Evolutionary conservation across 1,140 invertebrate species (phyloP), one percentile per base, ranked within the genome.

Genomic region (Dreissena rostriformis): DNA sequence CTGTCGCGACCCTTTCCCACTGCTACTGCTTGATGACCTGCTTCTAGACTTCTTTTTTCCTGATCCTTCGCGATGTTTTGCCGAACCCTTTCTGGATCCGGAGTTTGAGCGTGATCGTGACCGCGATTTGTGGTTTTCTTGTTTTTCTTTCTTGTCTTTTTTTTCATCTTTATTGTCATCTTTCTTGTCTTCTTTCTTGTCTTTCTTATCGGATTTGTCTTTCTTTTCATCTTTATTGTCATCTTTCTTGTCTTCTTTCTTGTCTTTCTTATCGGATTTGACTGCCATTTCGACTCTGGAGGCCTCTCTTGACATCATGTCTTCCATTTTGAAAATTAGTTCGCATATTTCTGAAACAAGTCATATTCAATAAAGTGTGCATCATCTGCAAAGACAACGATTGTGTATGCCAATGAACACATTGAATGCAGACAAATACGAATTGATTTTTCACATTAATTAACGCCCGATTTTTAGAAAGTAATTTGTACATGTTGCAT

Each of bases 311-410:
- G 57, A 61, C 57, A 61, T 61, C 39, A 39, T 0, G 0, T 29
- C 57, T n/a, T 76, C 74, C 8, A 65, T 63, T 17, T 51, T 14
- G 74, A 49, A 76, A 14, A 76, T 39, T 19, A 76, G 14, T n/a
- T 76, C 28, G 49, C 10, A n/a, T 11, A 76, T 15, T 75, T 75
- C 73, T 75, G 73, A 22, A 75, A 75, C 14, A 26, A 39, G 53
- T n/a, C 19, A 63, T 63, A n/a, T 63, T 63, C 19, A n/a, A 63
- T n/a, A 63, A 4, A 39, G 8, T 39, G 8, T 39, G 2, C 8
- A 39, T 39, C 2, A 39, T 39, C 2, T 39, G 39, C 8, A 39
- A 39, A 39, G 39, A 39, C 39, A 39, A 39, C 39, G 39, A 39
- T 39, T 39, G 39, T 39, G 39, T 39, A n/a, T n/a, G n/a, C n/a